These are phyloP conservation scores for Cistogaster globosa DNA, from an alignment of 2,888 invertebrate genomes.

Conservation along the genomic window DNA sequence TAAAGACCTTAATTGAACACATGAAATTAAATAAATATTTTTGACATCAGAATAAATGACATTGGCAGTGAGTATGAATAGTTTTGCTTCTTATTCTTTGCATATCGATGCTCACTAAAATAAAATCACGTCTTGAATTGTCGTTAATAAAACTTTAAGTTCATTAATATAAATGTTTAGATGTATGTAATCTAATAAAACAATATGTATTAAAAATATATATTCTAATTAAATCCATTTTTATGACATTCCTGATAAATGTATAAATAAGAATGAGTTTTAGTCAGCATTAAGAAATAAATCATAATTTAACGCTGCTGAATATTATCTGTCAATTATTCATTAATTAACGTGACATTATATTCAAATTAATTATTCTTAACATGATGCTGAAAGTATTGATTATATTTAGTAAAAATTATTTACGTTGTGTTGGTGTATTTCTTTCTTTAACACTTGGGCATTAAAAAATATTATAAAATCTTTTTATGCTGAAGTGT, in stretches of 20 bases:
- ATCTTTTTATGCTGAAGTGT: background rate
- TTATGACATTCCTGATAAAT: conserved; percentile 1
- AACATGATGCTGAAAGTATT: conserved; percentile 33
- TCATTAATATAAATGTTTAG: conserved; percentile 5
- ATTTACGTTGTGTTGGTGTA: background rate
- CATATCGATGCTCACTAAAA: background rate
- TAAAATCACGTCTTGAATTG: background rate
- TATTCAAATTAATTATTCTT: conserved; percentile 48
- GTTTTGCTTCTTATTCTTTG: background rate
- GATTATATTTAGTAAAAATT: background rate
- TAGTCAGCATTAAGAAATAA: conserved; percentile 29
- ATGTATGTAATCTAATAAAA: background rate
- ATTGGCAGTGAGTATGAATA: conserved; percentile 7
- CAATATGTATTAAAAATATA: conserved; percentile 14
- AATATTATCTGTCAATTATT: conserved; percentile 46
- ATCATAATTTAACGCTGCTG: conserved; percentile 51
- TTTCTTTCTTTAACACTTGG: background rate
- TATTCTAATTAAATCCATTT: conserved; percentile 21
- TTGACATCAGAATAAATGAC: conserved; percentile 16
- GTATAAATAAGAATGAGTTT: conserved; percentile 28
- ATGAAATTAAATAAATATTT: conserved; percentile 9
- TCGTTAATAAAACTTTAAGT: too few species aligned
- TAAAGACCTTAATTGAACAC: conserved; percentile 34
- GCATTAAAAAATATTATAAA: conserved; percentile 1
- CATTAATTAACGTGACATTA: conserved; percentile 47